These are phyloP conservation scores for Glaucomys volans DNA, from an alignment of 2,113 vertebrate species.

Conservation along the genomic window DNA sequence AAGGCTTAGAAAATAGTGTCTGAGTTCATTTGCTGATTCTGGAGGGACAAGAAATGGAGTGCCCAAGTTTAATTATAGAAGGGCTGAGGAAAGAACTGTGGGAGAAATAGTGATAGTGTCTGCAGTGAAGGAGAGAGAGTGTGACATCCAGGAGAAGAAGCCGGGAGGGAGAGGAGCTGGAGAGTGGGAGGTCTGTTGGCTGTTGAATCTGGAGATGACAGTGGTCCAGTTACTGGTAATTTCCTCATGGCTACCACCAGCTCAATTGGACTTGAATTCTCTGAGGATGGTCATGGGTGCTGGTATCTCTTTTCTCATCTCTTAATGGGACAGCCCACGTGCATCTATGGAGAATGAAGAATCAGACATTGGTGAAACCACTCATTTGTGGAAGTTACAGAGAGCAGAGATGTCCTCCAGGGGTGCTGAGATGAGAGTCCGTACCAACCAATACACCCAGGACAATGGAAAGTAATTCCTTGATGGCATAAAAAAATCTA, in stretches of 20 bases:
- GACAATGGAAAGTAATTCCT: background rate
- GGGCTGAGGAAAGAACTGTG: background rate
- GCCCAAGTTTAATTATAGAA: background rate
- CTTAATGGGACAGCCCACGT: background rate
- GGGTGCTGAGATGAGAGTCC: background rate
- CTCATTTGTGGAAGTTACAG: background rate
- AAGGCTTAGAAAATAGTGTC: background rate
- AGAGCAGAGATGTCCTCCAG: background rate
- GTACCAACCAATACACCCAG: too few relatives aligned
- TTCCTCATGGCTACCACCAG: background rate
- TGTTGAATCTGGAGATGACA: background rate
- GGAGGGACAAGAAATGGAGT: background rate
- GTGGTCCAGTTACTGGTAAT: background rate
- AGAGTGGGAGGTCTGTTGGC: background rate
- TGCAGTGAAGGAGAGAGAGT: background rate
- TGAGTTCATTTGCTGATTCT: background rate
- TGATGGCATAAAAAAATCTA: background rate
- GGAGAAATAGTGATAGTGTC: background rate
- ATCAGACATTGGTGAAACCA: background rate
- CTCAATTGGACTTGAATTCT: background rate
- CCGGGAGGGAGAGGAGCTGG: too few relatives aligned
- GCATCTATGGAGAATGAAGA: background rate
- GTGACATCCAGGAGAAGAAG: background rate
- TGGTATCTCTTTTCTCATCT: background rate
- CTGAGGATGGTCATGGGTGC: background rate